Conservation (phyloP, 1,140 invertebrate genomes). For the Drosophila lowei region DNA sequence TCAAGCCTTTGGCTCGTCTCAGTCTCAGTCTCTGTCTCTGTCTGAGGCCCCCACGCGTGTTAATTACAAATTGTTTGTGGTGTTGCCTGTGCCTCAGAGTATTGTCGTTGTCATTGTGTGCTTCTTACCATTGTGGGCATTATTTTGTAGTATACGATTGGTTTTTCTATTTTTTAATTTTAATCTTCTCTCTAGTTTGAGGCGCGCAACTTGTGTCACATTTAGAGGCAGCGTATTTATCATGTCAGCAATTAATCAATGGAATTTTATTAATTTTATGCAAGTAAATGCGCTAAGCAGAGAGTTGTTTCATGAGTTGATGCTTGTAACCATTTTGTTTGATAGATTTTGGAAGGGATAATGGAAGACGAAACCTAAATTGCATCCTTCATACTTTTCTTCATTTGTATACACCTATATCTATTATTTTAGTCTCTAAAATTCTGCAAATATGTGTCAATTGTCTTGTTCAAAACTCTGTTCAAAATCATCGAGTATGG, state of each 20-base stretch:
- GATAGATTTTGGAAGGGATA: constrained; percentile 34
- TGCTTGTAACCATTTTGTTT: constrained; percentile 17
- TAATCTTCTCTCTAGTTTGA: constrained; percentile 38
- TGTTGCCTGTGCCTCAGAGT: constrained; percentile 16
- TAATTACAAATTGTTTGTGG: constrained; percentile 79
- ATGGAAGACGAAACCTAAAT: constrained; percentile 4
- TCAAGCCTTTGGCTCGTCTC: constrained; percentile 46
- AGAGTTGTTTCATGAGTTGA: constrained; percentile 18
- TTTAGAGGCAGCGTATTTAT: constrained; percentile 73
- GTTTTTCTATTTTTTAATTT: constrained; percentile 26
- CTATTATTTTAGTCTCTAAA: neutral
- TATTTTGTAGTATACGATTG: constrained; percentile 44
- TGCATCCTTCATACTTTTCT: too few species aligned
- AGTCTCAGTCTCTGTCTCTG: constrained; percentile 23
- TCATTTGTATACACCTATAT: too few species aligned
- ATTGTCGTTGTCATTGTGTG: constrained; percentile 43
- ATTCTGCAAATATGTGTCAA: constrained; percentile 31
- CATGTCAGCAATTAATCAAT: constrained; percentile 77
- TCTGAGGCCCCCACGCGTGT: constrained; percentile 61
- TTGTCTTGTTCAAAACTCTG: constrained; percentile 32
- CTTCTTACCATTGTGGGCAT: constrained; percentile 70
- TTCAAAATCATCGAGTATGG: neutral
- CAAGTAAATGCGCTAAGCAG: constrained; percentile 13
- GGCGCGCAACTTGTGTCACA: constrained; percentile 66
- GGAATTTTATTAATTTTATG: constrained; percentile 52